Evolutionary conservation across 1,140 invertebrate genomes (phyloP).

Genomic region (Nautilus pompilius): DNA sequence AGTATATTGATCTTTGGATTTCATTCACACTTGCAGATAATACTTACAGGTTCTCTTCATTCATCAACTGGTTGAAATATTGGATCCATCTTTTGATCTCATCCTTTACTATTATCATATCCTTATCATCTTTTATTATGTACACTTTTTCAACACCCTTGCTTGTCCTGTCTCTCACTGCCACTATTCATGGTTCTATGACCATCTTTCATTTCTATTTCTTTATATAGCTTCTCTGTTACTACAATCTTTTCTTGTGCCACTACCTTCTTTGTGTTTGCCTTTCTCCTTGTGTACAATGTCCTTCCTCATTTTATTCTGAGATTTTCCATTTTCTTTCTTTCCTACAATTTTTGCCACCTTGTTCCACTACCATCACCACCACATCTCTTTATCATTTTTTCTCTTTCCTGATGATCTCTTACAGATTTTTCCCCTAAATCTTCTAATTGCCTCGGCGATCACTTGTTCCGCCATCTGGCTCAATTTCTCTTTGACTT

Average conservation of each 20-base stretch:
- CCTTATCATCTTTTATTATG: neutral
- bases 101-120: neutral
- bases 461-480: no score
- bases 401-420: neutral
- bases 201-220: neutral
- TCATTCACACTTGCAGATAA: no score
- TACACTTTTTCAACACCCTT: neutral
- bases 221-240: neutral
- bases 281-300: neutral
- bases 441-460: neutral
- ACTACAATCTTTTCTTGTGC: neutral
- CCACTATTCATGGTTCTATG: neutral
- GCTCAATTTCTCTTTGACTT: no score
- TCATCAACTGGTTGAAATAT: no score
- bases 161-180: neutral
- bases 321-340: neutral
- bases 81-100: no score
- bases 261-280: neutral
- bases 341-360: neutral
- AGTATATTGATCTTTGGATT: no score
- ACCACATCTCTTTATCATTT: neutral
- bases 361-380: neutral
- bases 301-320: neutral
- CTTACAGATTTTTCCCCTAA: no score
- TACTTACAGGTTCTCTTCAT: no score